phyloP scores from a whole-genome alignment of 2,888 invertebrate genomes.

The Diaprepes abbreviatus region DNA sequence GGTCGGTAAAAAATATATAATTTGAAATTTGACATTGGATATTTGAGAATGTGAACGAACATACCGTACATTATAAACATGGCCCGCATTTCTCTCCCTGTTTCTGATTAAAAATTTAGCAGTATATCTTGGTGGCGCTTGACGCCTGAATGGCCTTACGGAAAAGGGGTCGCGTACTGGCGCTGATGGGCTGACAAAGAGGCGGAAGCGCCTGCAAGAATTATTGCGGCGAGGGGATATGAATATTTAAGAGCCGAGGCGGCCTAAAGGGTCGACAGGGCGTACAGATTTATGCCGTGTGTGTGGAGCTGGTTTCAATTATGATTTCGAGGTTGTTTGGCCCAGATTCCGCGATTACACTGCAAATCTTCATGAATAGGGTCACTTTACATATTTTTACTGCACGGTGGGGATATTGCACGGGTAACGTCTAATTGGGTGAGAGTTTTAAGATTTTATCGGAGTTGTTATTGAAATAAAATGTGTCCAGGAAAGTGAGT shows the following conservation, averaged over 20 bases:
- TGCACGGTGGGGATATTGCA: too few species aligned
- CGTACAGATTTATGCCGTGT: conserved; percentile 40
- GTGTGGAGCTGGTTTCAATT: conserved; percentile 34
- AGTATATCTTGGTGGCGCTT: conserved; percentile 21
- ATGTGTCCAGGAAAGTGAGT: too few species aligned
- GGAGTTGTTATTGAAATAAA: too few species aligned
- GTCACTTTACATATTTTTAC: too few species aligned
- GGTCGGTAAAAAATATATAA: too few species aligned
- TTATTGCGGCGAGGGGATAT: conserved; percentile 43
- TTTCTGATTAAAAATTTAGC: conserved; percentile 13
- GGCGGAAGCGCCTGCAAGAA: conserved; percentile 36
- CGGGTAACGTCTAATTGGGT: too few species aligned
- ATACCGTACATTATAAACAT: neutral
- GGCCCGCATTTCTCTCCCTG: neutral
- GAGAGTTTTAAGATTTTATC: too few species aligned
- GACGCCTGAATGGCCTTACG: conserved; percentile 18
- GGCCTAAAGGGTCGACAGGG: conserved; percentile 20
- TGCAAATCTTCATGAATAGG: too few species aligned
- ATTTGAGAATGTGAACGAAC: too few species aligned
- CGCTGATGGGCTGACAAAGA: conserved; percentile 33
- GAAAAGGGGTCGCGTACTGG: conserved; percentile 14
- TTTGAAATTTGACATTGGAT: too few species aligned
- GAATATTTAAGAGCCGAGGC: conserved; percentile 41
- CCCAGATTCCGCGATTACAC: neutral
- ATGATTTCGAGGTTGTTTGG: conserved; percentile 24